Evolutionary conservation across 2,888 invertebrate genomes (phyloP).

Genomic region (Thymelicus sylvestris): DNA sequence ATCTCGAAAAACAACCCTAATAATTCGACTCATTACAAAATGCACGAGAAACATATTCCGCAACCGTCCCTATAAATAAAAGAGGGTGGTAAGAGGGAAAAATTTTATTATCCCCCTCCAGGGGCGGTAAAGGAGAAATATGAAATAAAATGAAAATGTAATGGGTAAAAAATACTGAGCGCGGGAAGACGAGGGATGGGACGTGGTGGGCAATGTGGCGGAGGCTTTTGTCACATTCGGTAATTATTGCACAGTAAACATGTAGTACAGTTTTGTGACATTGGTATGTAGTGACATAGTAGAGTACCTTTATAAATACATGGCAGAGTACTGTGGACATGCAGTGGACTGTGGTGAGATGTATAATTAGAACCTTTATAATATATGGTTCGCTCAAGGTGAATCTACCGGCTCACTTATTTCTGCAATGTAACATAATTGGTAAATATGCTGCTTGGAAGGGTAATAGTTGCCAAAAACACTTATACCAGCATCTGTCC

Average conservation of each 20-base stretch:
- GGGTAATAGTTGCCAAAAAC: too few species aligned
- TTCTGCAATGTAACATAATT: too few species aligned
- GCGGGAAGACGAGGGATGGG: constrained; percentile 80
- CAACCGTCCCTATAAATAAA: constrained; percentile 81
- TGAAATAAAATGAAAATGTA: constrained; percentile 85
- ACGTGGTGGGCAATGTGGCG: constrained; percentile 53
- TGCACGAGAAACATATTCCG: constrained; percentile 81
- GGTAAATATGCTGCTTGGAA: too few species aligned
- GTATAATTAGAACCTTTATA: too few species aligned
- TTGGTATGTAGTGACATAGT: too few species aligned
- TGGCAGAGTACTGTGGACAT: too few species aligned
- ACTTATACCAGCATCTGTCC: too few species aligned
- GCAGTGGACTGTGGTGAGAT: too few species aligned
- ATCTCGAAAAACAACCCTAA: constrained; percentile 77
- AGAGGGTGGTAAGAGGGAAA: constrained; percentile 76
- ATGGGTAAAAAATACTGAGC: constrained; percentile 83
- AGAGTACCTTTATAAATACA: too few species aligned
- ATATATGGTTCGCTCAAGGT: too few species aligned
- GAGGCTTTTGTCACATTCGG: constrained; percentile 42
- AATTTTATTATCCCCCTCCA: constrained; percentile 77
- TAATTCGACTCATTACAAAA: constrained; percentile 82
- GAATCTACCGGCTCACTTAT: too few species aligned
- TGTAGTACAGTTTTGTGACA: too few species aligned
- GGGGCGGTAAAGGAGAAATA: constrained; percentile 77
- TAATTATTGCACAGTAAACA: neutral